Percentiles rank a stretch among this genome's conserved stretches.
These are phyloP conservation scores for Hypocryptadius cinnamomeus DNA, from an alignment of 2,113 vertebrate genomes.

Conservation along the genomic window DNA sequence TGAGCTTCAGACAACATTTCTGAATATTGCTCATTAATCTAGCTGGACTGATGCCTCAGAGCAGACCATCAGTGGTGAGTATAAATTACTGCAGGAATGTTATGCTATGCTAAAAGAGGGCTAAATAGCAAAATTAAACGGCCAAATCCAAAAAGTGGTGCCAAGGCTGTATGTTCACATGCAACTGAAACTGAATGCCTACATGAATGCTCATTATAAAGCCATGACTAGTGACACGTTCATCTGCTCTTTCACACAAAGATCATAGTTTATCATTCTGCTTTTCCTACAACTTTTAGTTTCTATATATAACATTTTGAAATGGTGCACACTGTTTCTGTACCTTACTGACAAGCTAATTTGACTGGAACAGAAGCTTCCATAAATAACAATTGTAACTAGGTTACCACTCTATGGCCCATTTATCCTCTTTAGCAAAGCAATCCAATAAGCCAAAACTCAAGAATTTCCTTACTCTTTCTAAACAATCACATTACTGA, in stretches of 20 bases:
- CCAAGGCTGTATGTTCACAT: neutral
- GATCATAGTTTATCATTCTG: neutral
- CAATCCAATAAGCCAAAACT: neutral
- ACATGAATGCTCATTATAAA: neutral
- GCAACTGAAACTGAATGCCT: neutral
- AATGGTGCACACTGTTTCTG: neutral
- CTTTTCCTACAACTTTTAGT: neutral
- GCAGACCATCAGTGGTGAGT: neutral
- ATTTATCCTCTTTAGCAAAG: constrained; percentile 30
- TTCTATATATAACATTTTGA: neutral
- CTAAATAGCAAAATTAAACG: neutral
- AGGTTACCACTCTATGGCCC: neutral
- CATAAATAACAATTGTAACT: constrained; percentile 14
- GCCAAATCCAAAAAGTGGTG: neutral
- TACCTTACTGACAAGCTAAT: neutral
- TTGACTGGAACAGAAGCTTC: neutral
- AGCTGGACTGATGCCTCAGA: neutral
- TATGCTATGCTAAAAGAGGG: neutral
- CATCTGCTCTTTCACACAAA: neutral
- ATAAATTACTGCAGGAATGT: neutral
- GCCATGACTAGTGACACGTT: rapidly evolving
- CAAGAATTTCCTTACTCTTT: constrained; percentile 9
- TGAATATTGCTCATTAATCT: neutral
- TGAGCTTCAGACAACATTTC: neutral
- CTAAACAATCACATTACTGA: neutral